These are phyloP conservation scores for Dicerorhinus sumatrensis DNA, from an alignment of 2,113 vertebrate genomes.

Conservation along the genomic window DNA sequence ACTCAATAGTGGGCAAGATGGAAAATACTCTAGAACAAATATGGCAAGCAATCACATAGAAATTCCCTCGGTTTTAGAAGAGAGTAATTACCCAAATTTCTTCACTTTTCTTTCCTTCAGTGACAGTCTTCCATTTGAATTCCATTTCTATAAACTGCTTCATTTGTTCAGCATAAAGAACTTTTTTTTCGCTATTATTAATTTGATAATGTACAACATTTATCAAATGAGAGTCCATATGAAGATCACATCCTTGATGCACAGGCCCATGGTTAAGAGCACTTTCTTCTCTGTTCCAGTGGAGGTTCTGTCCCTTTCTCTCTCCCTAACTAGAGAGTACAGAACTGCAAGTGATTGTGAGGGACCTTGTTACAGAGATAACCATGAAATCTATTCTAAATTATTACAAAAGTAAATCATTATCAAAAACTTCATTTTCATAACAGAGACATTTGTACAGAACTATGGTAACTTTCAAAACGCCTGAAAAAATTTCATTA, in stretches of 20 bases:
- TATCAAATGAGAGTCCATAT: background rate
- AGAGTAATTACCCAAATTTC: background rate
- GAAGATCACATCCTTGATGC: background rate
- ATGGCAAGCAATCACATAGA: accelerated
- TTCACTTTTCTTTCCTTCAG: background rate
- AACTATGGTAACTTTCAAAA: background rate
- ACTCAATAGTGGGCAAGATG: background rate
- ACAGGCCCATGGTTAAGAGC: accelerated
- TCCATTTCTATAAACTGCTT: background rate
- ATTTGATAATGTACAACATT: background rate
- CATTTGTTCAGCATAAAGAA: background rate
- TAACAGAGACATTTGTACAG: background rate
- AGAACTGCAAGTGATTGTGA: background rate
- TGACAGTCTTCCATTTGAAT: background rate
- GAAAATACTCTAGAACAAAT: background rate
- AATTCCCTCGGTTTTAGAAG: background rate
- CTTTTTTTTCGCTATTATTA: background rate
- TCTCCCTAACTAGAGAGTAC: background rate
- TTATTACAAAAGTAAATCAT: background rate
- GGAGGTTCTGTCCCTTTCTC: background rate
- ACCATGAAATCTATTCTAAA: background rate
- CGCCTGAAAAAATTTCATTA: background rate
- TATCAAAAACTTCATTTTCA: background rate
- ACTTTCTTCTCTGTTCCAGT: background rate
- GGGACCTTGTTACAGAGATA: accelerated